phyloP scores from a whole-genome alignment of 2,113 vertebrate genomes.

The Synodontis membranacea region DNA sequence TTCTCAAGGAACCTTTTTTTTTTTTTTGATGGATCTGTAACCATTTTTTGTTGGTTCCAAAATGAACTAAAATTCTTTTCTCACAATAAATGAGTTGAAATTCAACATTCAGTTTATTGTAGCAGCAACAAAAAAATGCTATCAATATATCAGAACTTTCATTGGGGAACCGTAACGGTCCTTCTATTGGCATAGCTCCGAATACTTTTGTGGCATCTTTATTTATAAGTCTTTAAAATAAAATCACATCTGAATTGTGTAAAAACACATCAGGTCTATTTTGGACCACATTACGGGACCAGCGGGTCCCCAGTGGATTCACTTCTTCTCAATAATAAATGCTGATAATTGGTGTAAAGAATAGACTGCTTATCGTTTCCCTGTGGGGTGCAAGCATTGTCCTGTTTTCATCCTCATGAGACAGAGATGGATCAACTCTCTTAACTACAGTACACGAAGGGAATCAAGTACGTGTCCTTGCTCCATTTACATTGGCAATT shows the following conservation, averaged over 20 bases:
- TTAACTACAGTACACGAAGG: slow-evolving; percentile 28
- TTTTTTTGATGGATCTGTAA: background rate
- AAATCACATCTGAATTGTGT: background rate
- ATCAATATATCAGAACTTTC: background rate
- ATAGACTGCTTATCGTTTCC: slow-evolving; percentile 29
- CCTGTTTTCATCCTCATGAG: slow-evolving; percentile 20
- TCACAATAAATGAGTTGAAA: background rate
- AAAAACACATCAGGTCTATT: slow-evolving; percentile 44
- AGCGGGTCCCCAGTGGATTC: slow-evolving; percentile 41
- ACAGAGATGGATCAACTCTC: slow-evolving; percentile 19
- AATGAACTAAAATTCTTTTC: background rate
- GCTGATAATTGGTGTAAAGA: slow-evolving; percentile 52
- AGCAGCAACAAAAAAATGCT: background rate
- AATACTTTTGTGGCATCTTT: background rate
- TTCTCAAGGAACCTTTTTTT: background rate
- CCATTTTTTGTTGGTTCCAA: background rate
- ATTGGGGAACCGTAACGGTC: background rate
- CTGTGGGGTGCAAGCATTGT: slow-evolving; percentile 37
- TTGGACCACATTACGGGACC: slow-evolving; percentile 3
- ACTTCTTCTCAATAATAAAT: slow-evolving; percentile 47
- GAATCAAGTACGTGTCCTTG: background rate
- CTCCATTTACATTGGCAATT: slow-evolving; percentile 33
- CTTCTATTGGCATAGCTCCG: background rate
- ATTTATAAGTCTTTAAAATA: background rate
- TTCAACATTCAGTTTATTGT: background rate